These are phyloP conservation scores for Argynnis bischoffii DNA, from an alignment of 2,888 invertebrate genomes.

Conservation along the genomic window DNA sequence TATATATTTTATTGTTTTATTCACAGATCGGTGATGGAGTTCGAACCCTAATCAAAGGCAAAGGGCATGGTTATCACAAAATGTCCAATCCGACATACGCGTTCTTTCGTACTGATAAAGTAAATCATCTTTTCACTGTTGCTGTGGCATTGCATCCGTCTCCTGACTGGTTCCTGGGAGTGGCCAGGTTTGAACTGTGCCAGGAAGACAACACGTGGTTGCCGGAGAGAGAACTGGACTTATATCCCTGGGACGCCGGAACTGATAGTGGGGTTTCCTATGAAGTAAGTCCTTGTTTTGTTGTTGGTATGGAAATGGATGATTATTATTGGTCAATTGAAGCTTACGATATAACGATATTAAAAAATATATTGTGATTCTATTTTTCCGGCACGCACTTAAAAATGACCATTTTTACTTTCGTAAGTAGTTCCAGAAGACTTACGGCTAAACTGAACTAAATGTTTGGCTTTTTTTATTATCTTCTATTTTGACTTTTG, in stretches of 20 bases:
- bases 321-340: too few relatives aligned
- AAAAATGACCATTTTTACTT: too few relatives aligned
- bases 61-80: slow-evolving; percentile 69
- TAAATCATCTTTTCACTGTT: slow-evolving; percentile 63
- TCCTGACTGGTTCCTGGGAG: slow-evolving; percentile 98
- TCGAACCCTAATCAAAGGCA: slow-evolving; percentile 71
- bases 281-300: slow-evolving; percentile 81
- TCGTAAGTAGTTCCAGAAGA: too few relatives aligned
- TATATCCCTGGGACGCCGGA: slow-evolving; percentile 98
- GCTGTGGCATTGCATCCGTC: slow-evolving; percentile 74
- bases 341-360: too few relatives aligned
- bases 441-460: too few relatives aligned
- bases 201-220: slow-evolving; percentile 94
- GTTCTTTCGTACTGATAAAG: slow-evolving; percentile 65
- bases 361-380: too few relatives aligned
- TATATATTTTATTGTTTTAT: too few relatives aligned
- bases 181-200: slow-evolving; percentile 94
- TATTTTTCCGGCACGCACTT: too few relatives aligned
- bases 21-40: slow-evolving; percentile 67
- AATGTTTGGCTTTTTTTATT: too few relatives aligned
- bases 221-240: slow-evolving; percentile 89
- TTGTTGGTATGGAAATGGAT: neutral
- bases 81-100: slow-evolving; percentile 67
- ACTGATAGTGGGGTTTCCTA: slow-evolving; percentile 96
- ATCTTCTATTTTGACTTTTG: too few relatives aligned